Conservation (phyloP, 2,113 vertebrate species). For the Chaenogobius annularis region DNA sequence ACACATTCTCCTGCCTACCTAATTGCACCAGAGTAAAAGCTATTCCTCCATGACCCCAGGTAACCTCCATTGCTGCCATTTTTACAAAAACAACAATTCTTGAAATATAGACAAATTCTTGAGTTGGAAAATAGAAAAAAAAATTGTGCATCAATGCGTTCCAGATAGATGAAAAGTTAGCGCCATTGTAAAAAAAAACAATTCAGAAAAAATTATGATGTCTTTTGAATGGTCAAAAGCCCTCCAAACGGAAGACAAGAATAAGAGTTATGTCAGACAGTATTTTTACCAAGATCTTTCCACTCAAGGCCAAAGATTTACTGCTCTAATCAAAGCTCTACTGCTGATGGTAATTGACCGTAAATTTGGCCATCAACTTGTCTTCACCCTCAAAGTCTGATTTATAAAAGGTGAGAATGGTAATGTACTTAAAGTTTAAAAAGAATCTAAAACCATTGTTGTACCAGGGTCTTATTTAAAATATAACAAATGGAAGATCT, state of each 20-base stretch:
- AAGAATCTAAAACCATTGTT: not conserved
- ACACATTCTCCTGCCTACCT: slow-evolving; percentile 8
- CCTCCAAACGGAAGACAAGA: not conserved
- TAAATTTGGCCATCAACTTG: slow-evolving; percentile 73
- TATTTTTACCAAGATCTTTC: slow-evolving; percentile 44
- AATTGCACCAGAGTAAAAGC: not conserved
- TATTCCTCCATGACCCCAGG: not conserved
- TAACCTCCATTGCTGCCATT: not conserved
- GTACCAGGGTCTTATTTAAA: not conserved
- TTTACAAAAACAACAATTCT: not conserved
- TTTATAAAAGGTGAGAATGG: slow-evolving; percentile 49
- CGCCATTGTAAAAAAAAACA: not conserved
- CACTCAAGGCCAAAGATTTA: slow-evolving; percentile 67
- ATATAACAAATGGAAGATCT: not conserved
- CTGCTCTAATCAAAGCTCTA: slow-evolving; percentile 67
- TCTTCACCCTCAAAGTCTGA: slow-evolving; percentile 61
- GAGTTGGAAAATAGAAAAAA: slow-evolving; percentile 11
- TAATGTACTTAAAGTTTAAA: not conserved
- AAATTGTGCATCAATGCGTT: not conserved
- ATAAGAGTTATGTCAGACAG: slow-evolving; percentile 11
- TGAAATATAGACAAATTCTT: slow-evolving; percentile 14
- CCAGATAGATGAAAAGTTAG: not conserved
- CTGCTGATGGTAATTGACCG: slow-evolving; percentile 67
- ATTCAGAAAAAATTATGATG: not conserved
- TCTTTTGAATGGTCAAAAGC: not conserved